Evolutionary conservation across 2,797 vertebrate species (phyloP).

Genomic region (Cynopterus sphinx): DNA sequence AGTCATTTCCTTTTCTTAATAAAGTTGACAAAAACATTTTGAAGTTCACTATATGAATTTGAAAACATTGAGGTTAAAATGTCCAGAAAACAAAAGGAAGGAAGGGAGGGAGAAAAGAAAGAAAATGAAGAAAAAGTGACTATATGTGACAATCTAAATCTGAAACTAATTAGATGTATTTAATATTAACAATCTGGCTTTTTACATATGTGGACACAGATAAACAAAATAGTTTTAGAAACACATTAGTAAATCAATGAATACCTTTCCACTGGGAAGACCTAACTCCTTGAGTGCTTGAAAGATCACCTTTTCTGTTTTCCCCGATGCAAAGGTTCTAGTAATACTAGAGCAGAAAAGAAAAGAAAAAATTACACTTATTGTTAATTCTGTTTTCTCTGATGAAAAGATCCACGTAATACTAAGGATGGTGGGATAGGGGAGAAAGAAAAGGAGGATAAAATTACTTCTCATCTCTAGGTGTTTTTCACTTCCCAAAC

Average conservation of each 20-base stretch:
- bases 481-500: neutral
- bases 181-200: neutral
- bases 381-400: slow-evolving; percentile 88
- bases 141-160: neutral
- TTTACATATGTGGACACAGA: neutral
- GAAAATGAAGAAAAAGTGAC: neutral
- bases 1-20: neutral
- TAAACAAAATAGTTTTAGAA: slow-evolving; percentile 14
- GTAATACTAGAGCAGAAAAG: slow-evolving; percentile 90
- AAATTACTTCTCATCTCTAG: neutral
- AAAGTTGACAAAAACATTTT: neutral
- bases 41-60: neutral
- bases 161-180: neutral
- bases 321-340: slow-evolving; percentile 98
- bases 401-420: slow-evolving; percentile 94
- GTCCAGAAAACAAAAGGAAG: neutral
- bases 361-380: slow-evolving; percentile 11
- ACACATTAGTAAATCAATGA: slow-evolving; percentile 1
- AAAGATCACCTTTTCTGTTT: slow-evolving; percentile 99
- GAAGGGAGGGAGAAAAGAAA: neutral
- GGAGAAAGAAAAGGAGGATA: neutral
- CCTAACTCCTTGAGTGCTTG: slow-evolving; percentile 98
- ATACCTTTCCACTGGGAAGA: slow-evolving; percentile 99
- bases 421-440: slow-evolving; percentile 84
- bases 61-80: neutral